Evolutionary conservation across 2,888 invertebrate species (phyloP).

Genomic region (Icerya purchasi): DNA sequence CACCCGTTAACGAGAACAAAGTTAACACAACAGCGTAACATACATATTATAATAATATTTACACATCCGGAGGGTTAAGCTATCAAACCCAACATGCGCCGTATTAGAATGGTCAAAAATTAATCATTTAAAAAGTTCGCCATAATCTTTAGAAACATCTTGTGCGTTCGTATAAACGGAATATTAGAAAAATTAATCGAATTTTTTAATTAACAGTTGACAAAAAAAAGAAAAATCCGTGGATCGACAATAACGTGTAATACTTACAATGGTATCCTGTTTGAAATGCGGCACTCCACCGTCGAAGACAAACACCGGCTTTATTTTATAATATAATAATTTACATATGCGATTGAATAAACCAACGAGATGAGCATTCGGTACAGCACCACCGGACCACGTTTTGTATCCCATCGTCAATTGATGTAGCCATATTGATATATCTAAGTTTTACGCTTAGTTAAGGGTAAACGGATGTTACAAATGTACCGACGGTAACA

Average conservation of each 20-base stretch:
- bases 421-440: slow-evolving; percentile 98
- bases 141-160: too few species aligned
- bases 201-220: neutral
- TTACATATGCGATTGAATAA: slow-evolving; percentile 89
- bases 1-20: too few species aligned
- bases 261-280: slow-evolving; percentile 69
- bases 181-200: neutral
- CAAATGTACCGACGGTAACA: too few species aligned
- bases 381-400: slow-evolving; percentile 51
- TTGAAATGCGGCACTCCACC: slow-evolving; percentile 83
- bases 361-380: slow-evolving; percentile 81
- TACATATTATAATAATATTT: too few species aligned
- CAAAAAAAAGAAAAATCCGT: neutral
- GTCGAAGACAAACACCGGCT: slow-evolving; percentile 96
- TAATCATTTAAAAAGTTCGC: too few species aligned
- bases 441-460: slow-evolving; percentile 39
- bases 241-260: neutral
- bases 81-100: too few species aligned
- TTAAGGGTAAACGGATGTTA: too few species aligned
- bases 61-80: too few species aligned
- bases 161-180: too few species aligned
- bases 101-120: too few species aligned
- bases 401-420: slow-evolving; percentile 86
- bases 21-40: too few species aligned
- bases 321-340: slow-evolving; percentile 79